phyloP scores from a whole-genome alignment of 2,797 vertebrate genomes.

The Phoebastria nigripes region DNA sequence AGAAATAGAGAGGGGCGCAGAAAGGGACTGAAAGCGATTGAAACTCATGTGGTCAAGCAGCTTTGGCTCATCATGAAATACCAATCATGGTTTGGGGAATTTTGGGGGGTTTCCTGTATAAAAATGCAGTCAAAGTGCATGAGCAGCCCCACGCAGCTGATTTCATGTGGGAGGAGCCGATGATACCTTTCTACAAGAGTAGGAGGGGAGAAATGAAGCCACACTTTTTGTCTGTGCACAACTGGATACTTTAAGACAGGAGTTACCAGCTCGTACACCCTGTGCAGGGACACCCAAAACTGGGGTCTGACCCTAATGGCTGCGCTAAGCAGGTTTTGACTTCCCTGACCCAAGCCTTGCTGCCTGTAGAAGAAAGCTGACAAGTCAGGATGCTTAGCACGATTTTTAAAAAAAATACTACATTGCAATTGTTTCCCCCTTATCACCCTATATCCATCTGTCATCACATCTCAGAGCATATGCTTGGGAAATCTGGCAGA shows the following conservation, averaged over 20 bases:
- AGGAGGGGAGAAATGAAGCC: background rate
- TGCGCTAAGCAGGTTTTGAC: accelerated
- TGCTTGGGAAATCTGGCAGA: background rate
- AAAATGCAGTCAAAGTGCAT: background rate
- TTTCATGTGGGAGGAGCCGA: background rate
- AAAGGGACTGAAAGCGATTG: accelerated
- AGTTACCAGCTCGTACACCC: background rate
- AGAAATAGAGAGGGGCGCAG: background rate
- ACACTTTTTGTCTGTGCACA: background rate
- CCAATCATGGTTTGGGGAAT: accelerated
- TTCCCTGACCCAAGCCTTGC: background rate
- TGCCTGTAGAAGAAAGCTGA: background rate
- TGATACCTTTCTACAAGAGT: background rate
- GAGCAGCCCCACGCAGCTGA: background rate
- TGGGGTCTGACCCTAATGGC: background rate
- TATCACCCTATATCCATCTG: background rate
- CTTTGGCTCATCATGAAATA: background rate
- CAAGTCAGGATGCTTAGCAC: background rate
- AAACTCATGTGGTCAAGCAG: background rate
- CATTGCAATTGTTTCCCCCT: background rate
- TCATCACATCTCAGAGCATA: background rate
- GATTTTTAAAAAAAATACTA: background rate
- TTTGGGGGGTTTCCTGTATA: background rate
- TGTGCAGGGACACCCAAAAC: background rate
- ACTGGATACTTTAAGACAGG: background rate